Conservation (phyloP, 2,888 invertebrate genomes). For the Hemicrepidius hirtus region DNA sequence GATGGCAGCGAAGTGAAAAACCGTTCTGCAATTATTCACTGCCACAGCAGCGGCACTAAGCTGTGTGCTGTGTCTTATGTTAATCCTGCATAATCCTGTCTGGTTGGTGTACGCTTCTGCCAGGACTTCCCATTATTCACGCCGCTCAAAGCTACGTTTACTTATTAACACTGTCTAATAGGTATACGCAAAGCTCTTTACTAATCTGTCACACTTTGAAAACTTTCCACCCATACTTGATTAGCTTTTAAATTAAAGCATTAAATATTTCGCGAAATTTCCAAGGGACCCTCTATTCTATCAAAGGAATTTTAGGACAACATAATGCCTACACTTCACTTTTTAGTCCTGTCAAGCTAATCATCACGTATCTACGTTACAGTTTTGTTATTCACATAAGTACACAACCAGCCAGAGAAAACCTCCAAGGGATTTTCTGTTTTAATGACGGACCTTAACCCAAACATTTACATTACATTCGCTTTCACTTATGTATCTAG, state of each 20-base stretch:
- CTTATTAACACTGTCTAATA: constrained; percentile 54
- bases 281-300: constrained; percentile 19
- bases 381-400: constrained; percentile 33
- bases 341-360: constrained; percentile 38
- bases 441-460: constrained; percentile 32
- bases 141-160: constrained; percentile 53
- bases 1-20: constrained; percentile 62
- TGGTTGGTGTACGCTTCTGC: constrained; percentile 69
- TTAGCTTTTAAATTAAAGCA: constrained; percentile 53
- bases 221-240: constrained; percentile 51
- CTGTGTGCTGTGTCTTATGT: constrained; percentile 72
- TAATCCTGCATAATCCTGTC: constrained; percentile 72
- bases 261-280: constrained; percentile 49
- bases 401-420: constrained; percentile 29
- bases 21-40: constrained; percentile 70
- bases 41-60: constrained; percentile 70
- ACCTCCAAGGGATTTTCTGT: constrained; percentile 31
- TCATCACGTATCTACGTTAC: constrained; percentile 39
- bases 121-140: constrained; percentile 69
- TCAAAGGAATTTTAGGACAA: constrained; percentile 40
- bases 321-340: constrained; percentile 35
- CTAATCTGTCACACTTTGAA: constrained; percentile 53
- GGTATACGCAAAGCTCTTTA: constrained; percentile 52
- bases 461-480: constrained; percentile 31
- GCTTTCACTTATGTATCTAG: constrained; percentile 10